A percentile compares a stretch with the other conserved stretches of the same genome.
Evolutionary conservation across 1,140 invertebrate species (phyloP).

Genomic region (Bathynomus jamesi): DNA sequence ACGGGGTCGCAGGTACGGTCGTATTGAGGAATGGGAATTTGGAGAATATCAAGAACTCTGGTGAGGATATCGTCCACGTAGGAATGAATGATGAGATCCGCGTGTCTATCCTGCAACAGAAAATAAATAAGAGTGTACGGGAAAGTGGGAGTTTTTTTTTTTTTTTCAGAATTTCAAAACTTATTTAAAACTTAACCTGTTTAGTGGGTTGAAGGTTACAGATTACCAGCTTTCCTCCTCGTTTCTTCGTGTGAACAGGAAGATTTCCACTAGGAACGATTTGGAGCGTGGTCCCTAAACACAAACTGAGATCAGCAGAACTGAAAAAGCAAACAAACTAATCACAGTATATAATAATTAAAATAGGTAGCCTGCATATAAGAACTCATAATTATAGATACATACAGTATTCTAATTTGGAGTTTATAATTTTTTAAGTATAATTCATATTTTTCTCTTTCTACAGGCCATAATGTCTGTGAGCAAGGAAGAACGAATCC

Average conservation of each 20-base stretch:
- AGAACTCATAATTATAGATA: not conserved
- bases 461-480: too few relatives aligned
- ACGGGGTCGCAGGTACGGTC: constrained; percentile 55
- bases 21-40: constrained; percentile 63
- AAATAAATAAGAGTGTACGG: not conserved
- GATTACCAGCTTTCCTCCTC: constrained; percentile 77
- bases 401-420: too few relatives aligned
- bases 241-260: constrained; percentile 75
- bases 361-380: not conserved
- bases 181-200: constrained; percentile 48
- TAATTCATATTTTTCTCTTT: too few relatives aligned
- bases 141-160: not conserved
- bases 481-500: too few relatives aligned
- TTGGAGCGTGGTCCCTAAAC: constrained; percentile 91
- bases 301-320: constrained; percentile 83
- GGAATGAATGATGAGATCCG: constrained; percentile 76
- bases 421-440: too few relatives aligned
- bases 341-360: constrained; percentile 4
- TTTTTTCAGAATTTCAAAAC: not conserved
- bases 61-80: constrained; percentile 81
- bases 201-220: constrained; percentile 96
- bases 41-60: constrained; percentile 63
- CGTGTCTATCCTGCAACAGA: constrained; percentile 71
- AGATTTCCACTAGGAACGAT: constrained; percentile 94
- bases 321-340: constrained; percentile 54